phyloP scores from a whole-genome alignment of 1,140 invertebrate species.

The Macrocentrus cingulum region DNA sequence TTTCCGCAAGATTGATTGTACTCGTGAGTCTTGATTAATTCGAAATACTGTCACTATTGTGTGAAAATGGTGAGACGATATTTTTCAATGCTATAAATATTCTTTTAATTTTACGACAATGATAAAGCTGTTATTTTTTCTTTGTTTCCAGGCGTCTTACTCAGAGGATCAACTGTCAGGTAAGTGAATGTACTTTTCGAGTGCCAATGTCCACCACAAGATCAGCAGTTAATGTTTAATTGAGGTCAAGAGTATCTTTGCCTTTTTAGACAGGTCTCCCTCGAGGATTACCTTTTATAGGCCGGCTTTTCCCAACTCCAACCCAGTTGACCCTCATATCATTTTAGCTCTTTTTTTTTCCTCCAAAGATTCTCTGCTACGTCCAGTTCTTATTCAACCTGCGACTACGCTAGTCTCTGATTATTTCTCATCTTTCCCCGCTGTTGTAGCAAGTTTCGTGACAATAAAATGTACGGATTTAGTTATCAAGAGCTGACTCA shows the following conservation, averaged over 20 bases:
- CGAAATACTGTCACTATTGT: too few species aligned
- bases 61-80: background rate
- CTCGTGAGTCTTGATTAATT: too few species aligned
- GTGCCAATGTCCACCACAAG: conserved; percentile 20
- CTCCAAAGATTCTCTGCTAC: background rate
- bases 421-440: background rate
- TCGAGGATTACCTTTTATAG: conserved; percentile 52
- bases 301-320: conserved; percentile 37
- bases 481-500: conserved; percentile 58
- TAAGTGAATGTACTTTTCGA: conserved; percentile 63
- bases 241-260: conserved; percentile 54
- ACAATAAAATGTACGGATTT: conserved; percentile 57
- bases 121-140: background rate
- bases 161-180: conserved; percentile 87
- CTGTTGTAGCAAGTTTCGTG: background rate
- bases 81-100: too few species aligned
- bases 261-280: conserved; percentile 46
- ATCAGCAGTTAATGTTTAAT: conserved; percentile 48
- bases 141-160: conserved; percentile 77
- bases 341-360: conserved; percentile 17
- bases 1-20: background rate
- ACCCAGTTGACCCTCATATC: background rate
- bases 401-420: background rate
- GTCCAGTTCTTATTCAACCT: background rate
- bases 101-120: background rate